Base-by-base conservation (phyloP, 2,113 vertebrate species). In the Mesitornis unicolor region DNA sequence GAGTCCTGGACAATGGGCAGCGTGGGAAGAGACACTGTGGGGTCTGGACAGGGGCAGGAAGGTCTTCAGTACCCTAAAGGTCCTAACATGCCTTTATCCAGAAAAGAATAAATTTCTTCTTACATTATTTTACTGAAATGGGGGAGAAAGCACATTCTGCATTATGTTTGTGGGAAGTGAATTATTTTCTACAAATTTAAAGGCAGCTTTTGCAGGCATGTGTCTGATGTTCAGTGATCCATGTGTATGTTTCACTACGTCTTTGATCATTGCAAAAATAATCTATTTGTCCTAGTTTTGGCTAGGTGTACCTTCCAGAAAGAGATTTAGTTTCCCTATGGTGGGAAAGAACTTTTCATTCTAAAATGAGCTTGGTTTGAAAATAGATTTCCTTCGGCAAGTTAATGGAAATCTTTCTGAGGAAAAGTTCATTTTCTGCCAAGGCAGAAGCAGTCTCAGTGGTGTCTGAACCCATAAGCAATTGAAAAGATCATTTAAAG, bases 371-470 rank as follows among this genome's bases (percentile, higher is more conserved):
- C 47, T 88, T 1, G 10, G 24, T 47, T 89, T 90, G 74, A 81
- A 84, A 90, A 90, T 18, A 78, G 51, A 31, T 84, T 92, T 90
- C 38, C 67, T 79, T 78, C 48, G 61, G 65, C 20, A 88, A 88
- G 57, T 54, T 88, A 85, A 82, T 92, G 78, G 91, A 92, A 95
- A 90, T 63, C 11, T 87, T 82, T 87, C 51, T 71, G 38, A 90
- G 51, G 56, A 75, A 91, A 85, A 56, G 17, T 63, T 85, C 35
- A 7, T 85, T 90, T 90, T 67, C 51, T 87, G 70, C 70, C 88
- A 87, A 90, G 38, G 29, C 7, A 33, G 42, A 74, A 75, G 42
- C 22, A 90, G 26, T 88, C 33, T 5, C 3, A n/a, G 33, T 50
- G 78, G n/a, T 63, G 53, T 78, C 83, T 78, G 51, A 93, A 71